Base-by-base conservation (phyloP, 2,797 vertebrate species). In the Moxostoma hubbsi region DNA sequence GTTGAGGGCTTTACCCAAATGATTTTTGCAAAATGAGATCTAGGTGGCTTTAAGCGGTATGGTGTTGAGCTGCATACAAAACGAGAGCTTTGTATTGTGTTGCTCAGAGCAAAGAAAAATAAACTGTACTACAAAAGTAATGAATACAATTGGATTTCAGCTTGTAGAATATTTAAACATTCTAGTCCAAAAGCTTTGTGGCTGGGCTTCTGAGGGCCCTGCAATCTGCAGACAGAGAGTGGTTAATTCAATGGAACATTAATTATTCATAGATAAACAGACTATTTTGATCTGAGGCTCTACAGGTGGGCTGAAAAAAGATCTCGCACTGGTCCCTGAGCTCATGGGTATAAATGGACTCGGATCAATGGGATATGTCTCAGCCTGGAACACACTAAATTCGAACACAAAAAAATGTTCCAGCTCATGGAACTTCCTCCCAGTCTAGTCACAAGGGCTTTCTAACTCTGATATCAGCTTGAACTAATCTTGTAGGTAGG, bases 251-350 rank as follows among this genome's bases (percentile, higher is more conserved):
- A 36, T 7, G 16, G 47, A 49, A 47, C 24, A 81, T 84, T 55
- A 84, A 86, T 84, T 84, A 86, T 81, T 86, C 80, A 84, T 57
- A 72, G 68, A 75, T 76, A 81, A 81, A 81, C 82, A 81, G 73
- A 77, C 80, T 74, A 9, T 12, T 68, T 53, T 67, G 64, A 72
- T 71, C 71, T 75, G 66, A 54, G 43, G 36, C 58, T 55, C 64
- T 12, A 82, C 55, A 73, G 55, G 62, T 73, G 77, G 72, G 10
- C 63, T 83, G 59, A 65, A 85, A 83, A 81, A 77, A 72, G 76
- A 84, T 67, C 58, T 71, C 69, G 43, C 11, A 6, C 45, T 45
- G 58, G 16, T 57, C 69, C 70, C 73, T 9, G 24, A 57, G 54
- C 66, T 24, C 57, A 36, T 6, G 65, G 54, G 58, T 66, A 70